Conservation (phyloP, 2,797 vertebrate species). For the Microchirus variegatus region DNA sequence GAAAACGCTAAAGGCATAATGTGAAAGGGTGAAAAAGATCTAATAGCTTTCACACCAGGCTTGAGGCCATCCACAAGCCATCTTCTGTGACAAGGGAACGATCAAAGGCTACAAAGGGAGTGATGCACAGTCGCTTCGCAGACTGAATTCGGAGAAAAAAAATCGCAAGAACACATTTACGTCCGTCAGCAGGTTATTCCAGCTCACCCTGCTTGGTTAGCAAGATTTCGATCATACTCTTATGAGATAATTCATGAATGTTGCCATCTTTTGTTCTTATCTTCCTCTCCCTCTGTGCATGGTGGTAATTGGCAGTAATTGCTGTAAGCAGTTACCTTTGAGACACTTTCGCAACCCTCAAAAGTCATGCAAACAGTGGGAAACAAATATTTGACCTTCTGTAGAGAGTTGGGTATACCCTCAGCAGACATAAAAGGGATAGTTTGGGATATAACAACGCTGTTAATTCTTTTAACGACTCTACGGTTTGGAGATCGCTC, state of each 20-base stretch:
- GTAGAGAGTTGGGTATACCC: no score
- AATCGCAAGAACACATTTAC: slow-evolving; percentile 39
- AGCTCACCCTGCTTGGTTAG: slow-evolving; percentile 51
- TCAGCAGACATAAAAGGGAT: no score
- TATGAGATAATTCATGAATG: slow-evolving; percentile 55
- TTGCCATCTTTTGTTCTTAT: slow-evolving; percentile 48
- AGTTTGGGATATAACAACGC: no score
- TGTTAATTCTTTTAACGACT: no score
- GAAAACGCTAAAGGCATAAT: slow-evolving; percentile 15
- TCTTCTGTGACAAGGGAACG: slow-evolving; percentile 42
- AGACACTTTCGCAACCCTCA: no score
- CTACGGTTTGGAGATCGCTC: no score
- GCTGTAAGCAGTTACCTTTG: slow-evolving; percentile 9
- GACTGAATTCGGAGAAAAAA: slow-evolving; percentile 43
- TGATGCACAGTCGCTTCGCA: slow-evolving; percentile 37
- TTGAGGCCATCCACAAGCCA: slow-evolving; percentile 49
- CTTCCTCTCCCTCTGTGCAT: slow-evolving; percentile 53
- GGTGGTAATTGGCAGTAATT: slow-evolving; percentile 63
- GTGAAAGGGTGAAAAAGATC: slow-evolving; percentile 18
- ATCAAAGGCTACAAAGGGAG: slow-evolving; percentile 57
- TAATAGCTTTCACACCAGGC: slow-evolving; percentile 43
- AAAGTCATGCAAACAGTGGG: no score
- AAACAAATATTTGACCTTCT: no score
- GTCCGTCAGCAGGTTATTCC: slow-evolving; percentile 67
- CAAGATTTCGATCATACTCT: slow-evolving; percentile 67